Base-by-base conservation (phyloP, 2,888 invertebrate genomes). In the Steinernema hermaphroditum region DNA sequence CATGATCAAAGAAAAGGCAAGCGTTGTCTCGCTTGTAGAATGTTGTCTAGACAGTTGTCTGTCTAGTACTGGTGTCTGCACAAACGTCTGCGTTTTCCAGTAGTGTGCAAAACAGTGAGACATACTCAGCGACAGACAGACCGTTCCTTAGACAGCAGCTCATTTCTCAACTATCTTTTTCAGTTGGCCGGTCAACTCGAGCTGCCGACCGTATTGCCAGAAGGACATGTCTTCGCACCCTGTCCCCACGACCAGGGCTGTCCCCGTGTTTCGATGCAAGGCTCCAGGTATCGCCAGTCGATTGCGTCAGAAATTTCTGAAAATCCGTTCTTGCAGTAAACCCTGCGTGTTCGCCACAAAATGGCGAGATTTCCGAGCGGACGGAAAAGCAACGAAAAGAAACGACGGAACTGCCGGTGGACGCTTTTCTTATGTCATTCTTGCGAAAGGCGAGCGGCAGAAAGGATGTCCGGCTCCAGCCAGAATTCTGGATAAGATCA, bases 161-260 rank as follows among this genome's bases (percentile, higher is more conserved):
- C n/a, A n/a, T n/a, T n/a, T n/a, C n/a, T n/a, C n/a, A n/a, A n/a
- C n/a, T n/a, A n/a, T n/a, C n/a, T n/a, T 6, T 37, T 75, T 50
- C 50, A 76, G 54, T 32, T 83, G n/a, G 79, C 80, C 2, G 72
- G 74, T 14, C 72, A 76, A 22, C 68, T 81, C 34, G 43, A 27
- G 2, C 75, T 84, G 2, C 83, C 86, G 1, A 86, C 86, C 1
- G 69, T 76, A 19, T 70, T 83, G 0, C 82, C 82, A 4, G 76
- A 80, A 0, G 86, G 83, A 0, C 77, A 81, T n/a, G 83, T 86
- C 2, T 74, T 82, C 50, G 85, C 85, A 4, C 86, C 93, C 89
- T 96, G 96, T 86, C 92, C 94, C 0, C 93, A 94, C 84, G 92
- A 94, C 81, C 86, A 88, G 27, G 83, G 89, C 0, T 96, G 96